Conservation (phyloP, 1,140 invertebrate genomes). For the Drosophila tropicalis region DNA sequence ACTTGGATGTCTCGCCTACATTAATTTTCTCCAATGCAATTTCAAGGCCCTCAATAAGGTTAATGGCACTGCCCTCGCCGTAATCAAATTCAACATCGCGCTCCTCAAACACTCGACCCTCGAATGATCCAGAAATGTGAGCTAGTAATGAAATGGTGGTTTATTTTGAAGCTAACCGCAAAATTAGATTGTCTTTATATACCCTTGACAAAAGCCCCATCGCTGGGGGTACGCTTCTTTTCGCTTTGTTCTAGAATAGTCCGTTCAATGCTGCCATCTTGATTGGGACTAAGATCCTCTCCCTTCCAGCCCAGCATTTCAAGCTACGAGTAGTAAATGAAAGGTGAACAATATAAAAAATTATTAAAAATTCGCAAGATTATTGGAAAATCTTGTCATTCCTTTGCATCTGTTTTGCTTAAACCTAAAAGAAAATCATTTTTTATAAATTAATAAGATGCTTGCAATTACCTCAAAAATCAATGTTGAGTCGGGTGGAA, state of each 20-base stretch:
- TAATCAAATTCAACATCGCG: slow-evolving; percentile 92
- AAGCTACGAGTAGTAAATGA: slow-evolving; percentile 86
- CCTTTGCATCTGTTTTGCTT: no score
- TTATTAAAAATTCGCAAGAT: neutral
- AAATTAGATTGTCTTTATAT: slow-evolving; percentile 55
- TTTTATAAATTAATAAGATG: no score
- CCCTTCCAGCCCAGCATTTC: slow-evolving; percentile 93
- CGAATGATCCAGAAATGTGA: slow-evolving; percentile 89
- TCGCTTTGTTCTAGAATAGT: slow-evolving; percentile 85
- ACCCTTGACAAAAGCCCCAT: slow-evolving; percentile 91
- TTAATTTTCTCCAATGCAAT: slow-evolving; percentile 92
- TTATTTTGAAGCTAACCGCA: slow-evolving; percentile 33
- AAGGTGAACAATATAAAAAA: neutral
- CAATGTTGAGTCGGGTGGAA: slow-evolving; percentile 95
- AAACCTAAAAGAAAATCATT: neutral
- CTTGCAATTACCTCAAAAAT: slow-evolving; percentile 91
- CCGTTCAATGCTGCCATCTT: slow-evolving; percentile 92
- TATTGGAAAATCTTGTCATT: no score
- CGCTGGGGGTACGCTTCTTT: slow-evolving; percentile 90
- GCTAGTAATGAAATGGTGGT: slow-evolving; percentile 85
- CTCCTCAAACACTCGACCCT: slow-evolving; percentile 89
- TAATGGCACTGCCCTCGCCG: slow-evolving; percentile 92
- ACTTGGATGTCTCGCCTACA: slow-evolving; percentile 90
- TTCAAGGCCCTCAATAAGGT: slow-evolving; percentile 93
- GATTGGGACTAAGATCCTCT: slow-evolving; percentile 93